These are phyloP conservation scores for Morpho achilles DNA, from an alignment of 2,888 invertebrate genomes.

Conservation along the genomic window DNA sequence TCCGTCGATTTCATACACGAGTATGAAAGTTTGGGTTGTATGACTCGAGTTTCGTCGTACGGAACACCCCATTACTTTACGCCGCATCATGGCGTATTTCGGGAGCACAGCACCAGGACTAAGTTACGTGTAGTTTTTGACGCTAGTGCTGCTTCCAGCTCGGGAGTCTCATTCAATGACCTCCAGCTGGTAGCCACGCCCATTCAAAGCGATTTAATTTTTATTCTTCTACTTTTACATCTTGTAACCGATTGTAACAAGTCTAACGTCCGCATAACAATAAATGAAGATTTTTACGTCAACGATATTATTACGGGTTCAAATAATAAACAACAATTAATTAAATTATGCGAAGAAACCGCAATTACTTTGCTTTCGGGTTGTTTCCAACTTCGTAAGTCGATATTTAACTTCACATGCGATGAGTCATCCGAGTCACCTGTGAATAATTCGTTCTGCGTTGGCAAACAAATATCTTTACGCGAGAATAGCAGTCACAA, in stretches of 20 bases:
- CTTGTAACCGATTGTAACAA: constrained; percentile 35
- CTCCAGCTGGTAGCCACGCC: constrained; percentile 26
- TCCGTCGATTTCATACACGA: constrained; percentile 28
- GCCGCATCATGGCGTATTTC: constrained; percentile 26
- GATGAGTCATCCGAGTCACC: not conserved
- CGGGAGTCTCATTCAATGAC: constrained; percentile 27
- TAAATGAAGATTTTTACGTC: constrained; percentile 28
- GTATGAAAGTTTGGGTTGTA: constrained; percentile 25
- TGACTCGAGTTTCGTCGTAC: constrained; percentile 14
- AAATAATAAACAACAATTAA: constrained; percentile 11
- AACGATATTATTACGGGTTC: constrained; percentile 32
- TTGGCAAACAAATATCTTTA: not conserved
- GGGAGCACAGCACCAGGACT: constrained; percentile 10
- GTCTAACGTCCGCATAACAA: constrained; percentile 6
- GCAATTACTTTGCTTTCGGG: constrained; percentile 7
- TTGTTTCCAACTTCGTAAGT: constrained; percentile 22
- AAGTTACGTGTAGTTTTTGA: not conserved
- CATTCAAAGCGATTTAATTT: constrained; percentile 29
- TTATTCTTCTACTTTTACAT: constrained; percentile 33
- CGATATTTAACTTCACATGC: constrained; percentile 17
- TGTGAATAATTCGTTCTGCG: not conserved
- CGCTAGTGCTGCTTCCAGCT: constrained; percentile 18
- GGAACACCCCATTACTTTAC: constrained; percentile 19
- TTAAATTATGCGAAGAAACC: constrained; percentile 4
- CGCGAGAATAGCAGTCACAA: constrained; percentile 15